Evolutionary conservation across 1,140 invertebrate species (phyloP), one percentile per base, ranked within the genome.

Genomic region (Sminthurides bifidus): DNA sequence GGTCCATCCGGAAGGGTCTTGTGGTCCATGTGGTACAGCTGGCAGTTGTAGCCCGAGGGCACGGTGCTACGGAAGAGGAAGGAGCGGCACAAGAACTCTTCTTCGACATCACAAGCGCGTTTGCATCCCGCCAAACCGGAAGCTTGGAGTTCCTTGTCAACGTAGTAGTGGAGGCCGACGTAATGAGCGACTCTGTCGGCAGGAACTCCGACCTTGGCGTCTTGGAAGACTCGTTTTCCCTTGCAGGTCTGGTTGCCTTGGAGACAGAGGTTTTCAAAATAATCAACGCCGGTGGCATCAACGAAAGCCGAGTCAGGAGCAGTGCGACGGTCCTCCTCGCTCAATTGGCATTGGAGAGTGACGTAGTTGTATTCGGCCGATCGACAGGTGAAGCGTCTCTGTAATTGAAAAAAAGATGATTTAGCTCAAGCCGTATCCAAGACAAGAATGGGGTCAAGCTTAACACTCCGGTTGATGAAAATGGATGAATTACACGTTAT

Each of bases 311-410:
- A 59, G n/a, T 61, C 58, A 1, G 65, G 51, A 0, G 82, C 85
- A 0, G 87, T 87, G 58, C 90, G 76, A 19, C 91, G 74, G 69
- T 93, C 90, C 4, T 85, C 82, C 66, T 92, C 88, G 66, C 85
- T 88, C 15, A 93, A 75, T 54, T 89, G 83, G 67, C 91, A 93
- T 65, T 92, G 83, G 60, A 92, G 79, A 27, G 85, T 91, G 30
- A 87, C 83, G 73, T 93, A 93, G 68, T 93, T 91, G 71, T 92
- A 94, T 71, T 93, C 89, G 12, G 87, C 85, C 2, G 89, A 92
- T 4, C 90, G 80, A 67, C 91, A 93, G 12, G 83, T 82, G 71
- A 93, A 94, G 24, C 87, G 83, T 68, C 85, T 82, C 79, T 85
- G 70, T 48, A 73, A 74, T 44, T 62, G 63, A 65, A 56, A 54